Conservation (phyloP, 2,888 invertebrate genomes). For the Drosophila tanythrix region DNA sequence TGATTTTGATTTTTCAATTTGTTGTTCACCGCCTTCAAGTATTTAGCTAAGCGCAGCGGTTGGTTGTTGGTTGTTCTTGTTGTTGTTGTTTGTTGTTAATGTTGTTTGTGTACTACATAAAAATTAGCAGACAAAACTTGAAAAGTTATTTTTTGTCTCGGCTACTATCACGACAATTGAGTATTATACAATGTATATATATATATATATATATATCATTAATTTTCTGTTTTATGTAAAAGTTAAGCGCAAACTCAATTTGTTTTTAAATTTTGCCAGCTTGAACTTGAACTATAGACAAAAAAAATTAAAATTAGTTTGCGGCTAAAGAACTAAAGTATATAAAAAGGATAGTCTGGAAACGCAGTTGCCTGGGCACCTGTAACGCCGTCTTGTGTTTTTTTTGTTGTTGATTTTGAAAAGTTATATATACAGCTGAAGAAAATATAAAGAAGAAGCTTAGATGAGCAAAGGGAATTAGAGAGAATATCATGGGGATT, state of each 20-base stretch:
- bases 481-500: constrained; percentile 5
- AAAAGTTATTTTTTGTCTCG: constrained; percentile 65
- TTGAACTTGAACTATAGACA: constrained; percentile 33
- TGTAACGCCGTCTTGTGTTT: constrained; percentile 31
- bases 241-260: constrained; percentile 27
- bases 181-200: constrained; percentile 76
- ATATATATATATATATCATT: constrained; percentile 37
- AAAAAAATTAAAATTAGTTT: constrained; percentile 55
- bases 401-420: constrained; percentile 25
- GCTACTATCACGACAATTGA: constrained; percentile 84
- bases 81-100: constrained; percentile 32
- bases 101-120: constrained; percentile 43
- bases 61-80: constrained; percentile 19
- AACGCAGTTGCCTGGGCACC: constrained; percentile 42
- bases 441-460: constrained; percentile 56
- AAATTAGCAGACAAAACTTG: constrained; percentile 72
- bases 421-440: constrained; percentile 80
- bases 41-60: constrained; percentile 45
- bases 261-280: constrained; percentile 20
- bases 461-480: neutral
- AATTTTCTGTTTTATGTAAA: constrained; percentile 32
- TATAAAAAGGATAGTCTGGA: constrained; percentile 37
- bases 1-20: constrained; percentile 23
- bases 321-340: constrained; percentile 56
- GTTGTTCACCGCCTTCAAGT: constrained; percentile 15